Conservation (phyloP, 2,888 invertebrate species). For the Hirtodrosophila alboralis region DNA sequence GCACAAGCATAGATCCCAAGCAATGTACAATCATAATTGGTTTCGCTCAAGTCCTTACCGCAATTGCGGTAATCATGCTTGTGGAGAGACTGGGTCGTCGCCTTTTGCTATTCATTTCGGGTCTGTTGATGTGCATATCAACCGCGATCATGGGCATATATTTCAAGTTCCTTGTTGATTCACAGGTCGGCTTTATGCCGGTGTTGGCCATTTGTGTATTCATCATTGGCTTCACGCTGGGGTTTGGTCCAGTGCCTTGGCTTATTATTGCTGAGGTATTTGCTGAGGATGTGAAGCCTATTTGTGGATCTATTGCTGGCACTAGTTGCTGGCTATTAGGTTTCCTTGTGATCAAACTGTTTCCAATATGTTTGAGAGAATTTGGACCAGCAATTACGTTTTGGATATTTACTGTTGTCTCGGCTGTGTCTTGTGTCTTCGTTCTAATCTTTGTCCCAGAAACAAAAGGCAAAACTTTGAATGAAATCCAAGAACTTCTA, state of each 20-base stretch:
- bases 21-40: slow-evolving; percentile 91
- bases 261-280: slow-evolving; percentile 91
- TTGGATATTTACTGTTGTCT: slow-evolving; percentile 88
- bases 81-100: slow-evolving; percentile 92
- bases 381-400: slow-evolving; percentile 87
- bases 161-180: slow-evolving; percentile 84
- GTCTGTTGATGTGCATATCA: slow-evolving; percentile 88
- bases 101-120: slow-evolving; percentile 89
- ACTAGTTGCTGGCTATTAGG: slow-evolving; percentile 91
- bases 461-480: slow-evolving; percentile 83
- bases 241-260: slow-evolving; percentile 92
- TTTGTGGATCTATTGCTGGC: slow-evolving; percentile 91
- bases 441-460: slow-evolving; percentile 86
- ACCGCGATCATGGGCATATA: slow-evolving; percentile 88
- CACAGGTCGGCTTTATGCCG: slow-evolving; percentile 88
- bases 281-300: slow-evolving; percentile 89
- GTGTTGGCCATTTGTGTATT: slow-evolving; percentile 89
- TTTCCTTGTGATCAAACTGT: slow-evolving; percentile 90
- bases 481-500: slow-evolving; percentile 67
- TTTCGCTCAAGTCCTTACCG: slow-evolving; percentile 87
- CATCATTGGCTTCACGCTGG: slow-evolving; percentile 90
- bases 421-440: slow-evolving; percentile 87
- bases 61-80: slow-evolving; percentile 88
- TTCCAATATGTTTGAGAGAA: slow-evolving; percentile 85
- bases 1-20: slow-evolving; percentile 78